Evolutionary conservation across 1,140 invertebrate genomes (phyloP), one percentile per base, ranked within the genome.

Genomic region (Chironomus tepperi): DNA sequence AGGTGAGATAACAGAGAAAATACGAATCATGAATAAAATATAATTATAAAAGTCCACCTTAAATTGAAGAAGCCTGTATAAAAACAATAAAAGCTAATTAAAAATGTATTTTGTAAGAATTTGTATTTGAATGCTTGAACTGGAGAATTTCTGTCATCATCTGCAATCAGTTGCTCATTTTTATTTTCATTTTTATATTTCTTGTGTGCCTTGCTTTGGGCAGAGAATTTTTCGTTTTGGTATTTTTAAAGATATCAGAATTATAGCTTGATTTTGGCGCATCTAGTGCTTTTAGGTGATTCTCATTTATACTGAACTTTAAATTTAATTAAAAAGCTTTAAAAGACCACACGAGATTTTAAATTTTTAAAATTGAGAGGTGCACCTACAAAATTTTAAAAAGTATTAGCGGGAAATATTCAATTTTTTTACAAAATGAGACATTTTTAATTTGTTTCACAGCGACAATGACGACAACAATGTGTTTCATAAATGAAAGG

Each of bases 1-100:
- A 70, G 16, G 65, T 19, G 65, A 19, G 65, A 70, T 70, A 57
- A 16, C 18, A 70, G 0, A 70, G 65, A 3, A 70, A 21, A 18
- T 57, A n/a, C 47, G 7, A 21, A 70, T 15, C 16, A 21, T 70
- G 18, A 16, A 21, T 16, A 21, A 34, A 34, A 34, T 34, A 34
- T 34, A 34, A 34, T 34, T 34, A 34, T 34, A 34, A 34, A 34
- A 34, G 24, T 34, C 24, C 24, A 34, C 24, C 24, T 34, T n/a
- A 70, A 18, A 10, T 10, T 7, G 65, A 19, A 16, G 5, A 18
- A 70, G 19, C n/a, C 9, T 7, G 18, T 18, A 34, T 34, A 34
- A 70, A 70, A 70, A 70, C 65, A 21, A 70, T 70, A 70, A 70
- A 70, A 70, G 65, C 65, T 70, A 70, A 70, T 70, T 70, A 70